Evolutionary conservation across 1,140 invertebrate species (phyloP).

Genomic region (Lepidostoma basale): DNA sequence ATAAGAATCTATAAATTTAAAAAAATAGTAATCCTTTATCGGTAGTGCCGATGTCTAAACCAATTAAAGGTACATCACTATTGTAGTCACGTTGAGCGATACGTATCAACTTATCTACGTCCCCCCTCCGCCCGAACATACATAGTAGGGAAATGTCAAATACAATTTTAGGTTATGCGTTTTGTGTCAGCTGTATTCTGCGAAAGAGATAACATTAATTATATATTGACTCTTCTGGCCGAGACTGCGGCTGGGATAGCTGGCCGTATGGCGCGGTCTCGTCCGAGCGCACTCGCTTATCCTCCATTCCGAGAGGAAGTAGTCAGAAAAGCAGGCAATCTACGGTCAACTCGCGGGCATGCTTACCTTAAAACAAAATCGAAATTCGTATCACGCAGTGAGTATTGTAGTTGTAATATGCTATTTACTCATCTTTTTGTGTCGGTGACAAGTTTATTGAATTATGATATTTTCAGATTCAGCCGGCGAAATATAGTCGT

Average conservation of each 20-base stretch:
- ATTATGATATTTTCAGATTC: too few relatives aligned
- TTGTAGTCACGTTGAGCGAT: background rate
- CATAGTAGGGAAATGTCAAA: too few relatives aligned
- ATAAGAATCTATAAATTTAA: too few relatives aligned
- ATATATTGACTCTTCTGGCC: background rate
- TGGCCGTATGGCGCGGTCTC: background rate
- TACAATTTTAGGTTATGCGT: background rate
- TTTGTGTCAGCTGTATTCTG: too few relatives aligned
- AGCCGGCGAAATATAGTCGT: too few relatives aligned
- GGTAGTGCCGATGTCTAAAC: background rate
- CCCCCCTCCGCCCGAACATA: background rate
- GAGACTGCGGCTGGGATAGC: constrained; percentile 2
- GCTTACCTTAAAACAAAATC: constrained; percentile 2
- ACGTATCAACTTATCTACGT: background rate
- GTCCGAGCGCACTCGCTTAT: background rate
- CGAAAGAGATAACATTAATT: background rate
- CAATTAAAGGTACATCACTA: background rate
- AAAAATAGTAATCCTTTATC: background rate
- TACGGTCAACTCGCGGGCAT: background rate
- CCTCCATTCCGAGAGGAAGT: background rate
- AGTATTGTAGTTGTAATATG: too few relatives aligned
- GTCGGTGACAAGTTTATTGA: too few relatives aligned
- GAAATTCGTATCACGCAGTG: background rate
- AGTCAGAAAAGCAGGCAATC: too few relatives aligned
- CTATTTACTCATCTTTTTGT: too few relatives aligned